Base-by-base conservation (phyloP, 2,888 invertebrate species). In the Colletes collaris region DNA sequence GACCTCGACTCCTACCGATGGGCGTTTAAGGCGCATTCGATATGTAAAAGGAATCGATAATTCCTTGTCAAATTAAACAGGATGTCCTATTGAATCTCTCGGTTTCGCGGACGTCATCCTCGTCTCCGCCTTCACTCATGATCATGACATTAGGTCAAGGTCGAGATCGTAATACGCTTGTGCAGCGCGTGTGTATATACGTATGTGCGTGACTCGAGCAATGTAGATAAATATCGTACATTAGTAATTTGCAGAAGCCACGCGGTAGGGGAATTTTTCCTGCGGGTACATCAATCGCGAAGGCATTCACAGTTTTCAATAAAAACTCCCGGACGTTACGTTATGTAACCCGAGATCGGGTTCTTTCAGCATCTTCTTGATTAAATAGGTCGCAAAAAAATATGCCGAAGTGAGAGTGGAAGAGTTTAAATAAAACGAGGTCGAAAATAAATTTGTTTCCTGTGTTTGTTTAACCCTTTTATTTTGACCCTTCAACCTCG, bases 201-300 rank as follows among this genome's bases (percentile, higher is more conserved):
- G 80, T 87, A 84, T 79, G 70, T 81, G 81, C 82, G 81, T 81
- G 84, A 79, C 63, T 82, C 78, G 79, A 87, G 82, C 76, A 82
- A 84, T 87, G 86, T 87, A 87, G 87, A 87, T 87, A 87, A 87
- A 68, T 81, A 87, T 85, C 68, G 75, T 85, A 76, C 59, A 66
- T 77, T 83, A 85, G 80, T 81, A 83, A 87, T 83, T 86, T 80
- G 74, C 77, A 71, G 55, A 60, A 69, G 50, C 69, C 72, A 66
- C 50, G 82, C 75, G 72, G 68, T 11, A 52, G 35, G 16, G 27
- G 6, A 37, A 53, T 60, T 40, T 16, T 37, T 56, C 59, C 50
- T 65, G 68, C 55, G 44, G 62, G 65, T 66, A 62, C 69, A 46
- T 85, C 59, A 44, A 19, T 52, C 66, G 50, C 49, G 59, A 52